These are phyloP conservation scores for Fistularia tabacaria DNA, from an alignment of 2,797 vertebrate species.

Conservation along the genomic window DNA sequence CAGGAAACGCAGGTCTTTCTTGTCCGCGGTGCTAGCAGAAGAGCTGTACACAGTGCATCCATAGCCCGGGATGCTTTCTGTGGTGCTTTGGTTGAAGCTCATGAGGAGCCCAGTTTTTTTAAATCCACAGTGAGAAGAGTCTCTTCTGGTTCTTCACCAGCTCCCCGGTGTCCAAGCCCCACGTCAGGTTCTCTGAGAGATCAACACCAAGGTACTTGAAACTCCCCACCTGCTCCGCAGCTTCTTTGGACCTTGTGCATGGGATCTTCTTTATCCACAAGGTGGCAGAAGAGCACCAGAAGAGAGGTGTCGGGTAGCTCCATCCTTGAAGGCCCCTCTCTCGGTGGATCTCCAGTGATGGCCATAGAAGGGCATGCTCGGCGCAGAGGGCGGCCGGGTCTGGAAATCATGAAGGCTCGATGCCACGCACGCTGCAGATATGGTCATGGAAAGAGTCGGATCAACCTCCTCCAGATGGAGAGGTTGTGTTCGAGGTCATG, in stretches of 20 bases:
- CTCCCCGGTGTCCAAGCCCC: no score
- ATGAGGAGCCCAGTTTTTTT: no score
- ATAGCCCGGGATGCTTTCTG: no score
- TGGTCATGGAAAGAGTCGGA: slow-evolving; percentile 10
- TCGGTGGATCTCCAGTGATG: slow-evolving; percentile 13
- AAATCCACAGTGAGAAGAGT: no score
- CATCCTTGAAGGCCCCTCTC: slow-evolving; percentile 25
- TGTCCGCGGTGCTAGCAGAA: no score
- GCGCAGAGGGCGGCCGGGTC: slow-evolving; percentile 21
- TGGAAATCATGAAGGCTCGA: slow-evolving; percentile 25
- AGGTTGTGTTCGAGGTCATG: slow-evolving; percentile 14
- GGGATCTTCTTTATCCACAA: slow-evolving; percentile 28
- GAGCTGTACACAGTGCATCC: no score
- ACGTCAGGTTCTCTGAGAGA: no score
- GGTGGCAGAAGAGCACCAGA: slow-evolving; percentile 21
- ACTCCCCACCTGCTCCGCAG: no score
- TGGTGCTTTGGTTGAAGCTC: no score
- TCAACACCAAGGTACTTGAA: no score
- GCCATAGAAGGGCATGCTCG: slow-evolving; percentile 51
- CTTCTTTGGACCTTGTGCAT: not conserved
- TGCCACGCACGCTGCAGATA: slow-evolving; percentile 25
- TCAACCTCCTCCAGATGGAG: not conserved
- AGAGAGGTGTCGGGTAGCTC: not conserved
- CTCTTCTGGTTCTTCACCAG: no score
- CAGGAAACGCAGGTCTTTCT: no score